phyloP scores from a whole-genome alignment of 1,140 invertebrate genomes.

The Microvelia longipes region DNA sequence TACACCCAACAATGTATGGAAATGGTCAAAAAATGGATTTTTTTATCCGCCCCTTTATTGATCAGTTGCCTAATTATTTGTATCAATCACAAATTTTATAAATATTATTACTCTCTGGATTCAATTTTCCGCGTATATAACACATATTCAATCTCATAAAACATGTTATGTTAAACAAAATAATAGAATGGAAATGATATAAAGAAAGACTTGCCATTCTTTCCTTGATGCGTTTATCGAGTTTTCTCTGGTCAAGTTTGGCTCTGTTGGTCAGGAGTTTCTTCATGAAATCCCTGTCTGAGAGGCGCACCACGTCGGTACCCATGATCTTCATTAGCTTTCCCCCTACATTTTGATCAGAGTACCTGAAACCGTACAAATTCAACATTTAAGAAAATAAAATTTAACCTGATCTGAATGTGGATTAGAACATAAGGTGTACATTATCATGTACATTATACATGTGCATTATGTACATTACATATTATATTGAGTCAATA shows the following conservation, averaged over 20 bases:
- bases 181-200: not conserved
- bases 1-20: too few relatives aligned
- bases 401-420: not conserved
- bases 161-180: not conserved
- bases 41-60: too few relatives aligned
- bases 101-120: too few relatives aligned
- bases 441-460: not conserved
- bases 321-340: constrained; percentile 46
- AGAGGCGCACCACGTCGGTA: constrained; percentile 43
- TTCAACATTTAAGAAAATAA: too few relatives aligned
- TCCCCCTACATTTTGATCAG: constrained; percentile 36
- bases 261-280: constrained; percentile 41
- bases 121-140: too few relatives aligned
- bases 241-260: constrained; percentile 40
- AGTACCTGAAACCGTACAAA: constrained; percentile 35
- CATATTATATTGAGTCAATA: too few relatives aligned
- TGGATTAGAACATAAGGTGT: not conserved
- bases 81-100: too few relatives aligned
- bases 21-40: too few relatives aligned
- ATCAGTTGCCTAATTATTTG: too few relatives aligned
- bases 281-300: constrained; percentile 47
- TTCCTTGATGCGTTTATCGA: constrained; percentile 41
- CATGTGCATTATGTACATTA: not conserved
- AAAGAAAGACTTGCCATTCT: constrained; percentile 36
- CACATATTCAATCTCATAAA: too few relatives aligned